Base-by-base conservation (phyloP, 2,888 invertebrate species). In the Phyllotreta striolata region DNA sequence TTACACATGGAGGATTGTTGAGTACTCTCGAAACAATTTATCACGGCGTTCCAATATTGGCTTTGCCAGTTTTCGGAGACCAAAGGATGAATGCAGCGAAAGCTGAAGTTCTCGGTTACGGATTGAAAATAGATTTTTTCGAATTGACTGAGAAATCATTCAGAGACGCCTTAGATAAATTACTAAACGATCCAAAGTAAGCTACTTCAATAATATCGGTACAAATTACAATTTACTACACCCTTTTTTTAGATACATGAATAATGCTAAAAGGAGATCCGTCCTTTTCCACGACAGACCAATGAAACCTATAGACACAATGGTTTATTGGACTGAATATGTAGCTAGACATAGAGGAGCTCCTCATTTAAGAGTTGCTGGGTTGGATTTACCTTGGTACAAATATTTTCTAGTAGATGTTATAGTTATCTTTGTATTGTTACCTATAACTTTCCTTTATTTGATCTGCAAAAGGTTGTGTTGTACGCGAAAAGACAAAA, bases 311-410 rank as follows among this genome's bases (percentile, higher is more conserved):
- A 55, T 76, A 51, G 74, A 77, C 38, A 64, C 59, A 5, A 76
- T 76, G 13, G 68, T 73, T 34, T 78, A 73, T 62, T 79, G 79
- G 79, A 69, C 75, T 0, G 75, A 78, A 62, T 77, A 77, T 61
- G 75, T 78, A 3, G 69, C 76, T n/a, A 68, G 75, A 13, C 69
- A 76, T 66, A 72, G 71, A 39, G 78, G 77, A 4, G 76, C 78
- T 1, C 62, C 67, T 13, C 77, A 78, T 69, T 70, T 78, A 49
- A 69, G 69, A 47, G 71, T 74, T 6, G 73, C 71, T 6, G 75
- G 72, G 3, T 47, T 74, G 34, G 63, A 73, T 57, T 63, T 78
- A 34, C 58, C 66, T 6, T 74, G 74, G 74, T 78, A 74, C 55
- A 68, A 77, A 63, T 74, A 74, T 66, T 66, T 72, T 6, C 55